Evolutionary conservation across 2,797 vertebrate species (phyloP), one percentile per base, ranked within the genome.

Genomic region (Okamejei kenojei): DNA sequence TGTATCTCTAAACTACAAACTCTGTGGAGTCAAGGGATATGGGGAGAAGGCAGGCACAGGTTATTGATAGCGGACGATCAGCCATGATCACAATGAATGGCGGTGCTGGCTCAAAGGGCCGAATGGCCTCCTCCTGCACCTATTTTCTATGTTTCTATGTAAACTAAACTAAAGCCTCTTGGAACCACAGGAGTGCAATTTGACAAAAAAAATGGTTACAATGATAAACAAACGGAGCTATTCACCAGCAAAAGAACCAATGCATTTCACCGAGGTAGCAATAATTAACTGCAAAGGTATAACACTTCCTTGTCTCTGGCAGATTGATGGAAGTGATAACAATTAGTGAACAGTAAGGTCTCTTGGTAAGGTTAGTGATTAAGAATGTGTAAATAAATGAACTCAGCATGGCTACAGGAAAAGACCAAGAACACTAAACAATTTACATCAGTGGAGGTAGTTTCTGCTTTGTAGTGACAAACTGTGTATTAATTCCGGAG

Each of bases 351-450:
- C n/a, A 21, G 84, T 9, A 32, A 68, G 84, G n/a, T 88, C 7
- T 68, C 35, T 88, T 68, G 17, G 63, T 8, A 88, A 65, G 84
- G 65, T 88, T 10, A 65, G n/a, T 88, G 84, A 68, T 88, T 88
- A 88, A 35, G 32, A 68, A 88, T 88, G 63, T 17, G 84, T 35
- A 88, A 88, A 68, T 32, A 68, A 35, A 65, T 7, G n/a, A 84
- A 88, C n/a, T 65, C 84, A 68, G 63, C 17, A 10, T 35, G 7
- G 63, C 63, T 58, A 68, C 17, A 65, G n/a, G 77, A 7, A 35
- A 65, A 68, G 9, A 17, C n/a, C 84, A 88, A 88, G 32, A 68
- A 65, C 61, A 68, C 13, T 35, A 78, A 13, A 35, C 77, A 74
- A 74, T 86, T n/a, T n/a, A 86, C 82, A 32, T 86, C n/a, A 10